These are phyloP conservation scores for Hylaeus volcanicus DNA, from an alignment of 1,140 invertebrate genomes.

Conservation along the genomic window DNA sequence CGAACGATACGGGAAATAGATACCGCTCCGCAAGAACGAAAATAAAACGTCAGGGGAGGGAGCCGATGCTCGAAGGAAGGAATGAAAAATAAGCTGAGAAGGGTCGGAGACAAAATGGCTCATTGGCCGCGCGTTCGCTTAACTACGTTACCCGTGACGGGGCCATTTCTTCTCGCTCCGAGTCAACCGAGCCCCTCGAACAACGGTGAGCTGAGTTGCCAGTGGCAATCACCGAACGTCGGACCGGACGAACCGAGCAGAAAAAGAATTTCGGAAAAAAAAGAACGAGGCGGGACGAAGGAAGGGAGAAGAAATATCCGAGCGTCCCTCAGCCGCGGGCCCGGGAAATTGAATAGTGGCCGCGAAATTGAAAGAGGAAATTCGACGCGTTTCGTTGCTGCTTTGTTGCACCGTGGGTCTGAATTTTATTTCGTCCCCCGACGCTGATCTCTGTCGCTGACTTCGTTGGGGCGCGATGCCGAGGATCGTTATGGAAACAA, in stretches of 20 bases:
- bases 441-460: not conserved
- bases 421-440: conserved; percentile 42
- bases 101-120: conserved; percentile 67
- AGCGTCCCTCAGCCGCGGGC: conserved; percentile 53
- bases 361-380: conserved; percentile 72
- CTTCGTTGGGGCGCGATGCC: not conserved
- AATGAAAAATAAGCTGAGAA: conserved; percentile 59
- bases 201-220: conserved; percentile 53
- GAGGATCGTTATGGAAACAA: not conserved
- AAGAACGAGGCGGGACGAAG: conserved; percentile 14
- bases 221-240: conserved; percentile 64
- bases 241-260: conserved; percentile 32
- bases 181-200: conserved; percentile 46
- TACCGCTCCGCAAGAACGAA: no score
- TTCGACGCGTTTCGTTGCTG: conserved; percentile 65
- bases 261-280: conserved; percentile 37
- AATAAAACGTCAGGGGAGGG: conserved; percentile 17
- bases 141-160: conserved; percentile 69
- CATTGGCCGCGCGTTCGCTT: conserved; percentile 70
- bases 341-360: conserved; percentile 73
- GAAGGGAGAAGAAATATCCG: conserved; percentile 44
- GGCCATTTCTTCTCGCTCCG: conserved; percentile 62
- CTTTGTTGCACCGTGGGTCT: conserved; percentile 49
- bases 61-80: not conserved
- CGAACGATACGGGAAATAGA: no score